Evolutionary conservation across 2,113 vertebrate species (phyloP).

Genomic region (Alligator sinensis): DNA sequence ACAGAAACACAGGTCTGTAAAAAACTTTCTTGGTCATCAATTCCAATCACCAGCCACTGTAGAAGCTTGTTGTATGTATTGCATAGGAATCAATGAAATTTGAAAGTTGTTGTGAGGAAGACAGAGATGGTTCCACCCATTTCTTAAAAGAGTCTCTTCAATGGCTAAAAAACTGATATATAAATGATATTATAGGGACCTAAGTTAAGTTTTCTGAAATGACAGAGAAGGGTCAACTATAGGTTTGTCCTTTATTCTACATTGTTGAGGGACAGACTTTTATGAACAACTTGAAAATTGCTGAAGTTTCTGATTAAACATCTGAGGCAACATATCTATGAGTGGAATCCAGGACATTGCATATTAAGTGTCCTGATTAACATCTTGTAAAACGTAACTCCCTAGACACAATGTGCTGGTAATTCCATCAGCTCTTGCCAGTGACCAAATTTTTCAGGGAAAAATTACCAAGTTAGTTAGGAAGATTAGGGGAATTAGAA

Average conservation of each 20-base stretch:
- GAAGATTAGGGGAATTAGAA: neutral
- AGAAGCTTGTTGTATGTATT: neutral
- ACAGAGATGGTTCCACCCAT: neutral
- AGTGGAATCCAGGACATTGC: neutral
- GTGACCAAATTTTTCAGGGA: neutral
- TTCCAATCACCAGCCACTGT: too few species aligned
- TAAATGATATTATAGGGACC: neutral
- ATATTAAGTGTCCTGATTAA: neutral
- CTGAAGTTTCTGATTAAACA: neutral
- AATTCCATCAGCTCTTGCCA: neutral
- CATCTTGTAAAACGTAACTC: neutral
- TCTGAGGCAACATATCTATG: neutral
- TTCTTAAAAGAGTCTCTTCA: neutral
- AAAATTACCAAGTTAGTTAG: neutral
- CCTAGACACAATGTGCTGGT: neutral
- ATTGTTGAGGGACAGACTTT: neutral
- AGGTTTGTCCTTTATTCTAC: neutral
- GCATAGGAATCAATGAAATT: neutral
- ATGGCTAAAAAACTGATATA: neutral
- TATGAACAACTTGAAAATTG: neutral
- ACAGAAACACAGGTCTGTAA: too few species aligned
- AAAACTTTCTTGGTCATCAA: too few species aligned
- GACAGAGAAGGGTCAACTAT: neutral
- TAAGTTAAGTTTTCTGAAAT: neutral
- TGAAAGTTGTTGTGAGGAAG: constrained; percentile 17